A percentile compares a stretch with the other conserved stretches of the same genome.
Conservation (phyloP, 2,113 vertebrate genomes). For the Danio rerio region GRCz12tu NC_133193.1:3461001-3461500, state of each 20-base stretch:
- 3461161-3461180: not conserved
- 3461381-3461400: no score
- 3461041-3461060: constrained; percentile 42
- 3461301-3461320: no score
- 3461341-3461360: no score
- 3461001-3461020: not conserved
- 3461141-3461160: constrained; percentile 33
- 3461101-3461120: constrained; percentile 32
- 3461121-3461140: not conserved
- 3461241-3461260: not conserved
- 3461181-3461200: constrained; percentile 3
- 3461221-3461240: not conserved
- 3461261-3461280: no score
- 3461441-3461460: no score
- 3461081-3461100: constrained; percentile 48
- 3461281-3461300: no score
- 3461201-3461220: not conserved
- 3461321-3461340: no score
- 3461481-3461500: no score
- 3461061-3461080: constrained; percentile 22
- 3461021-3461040: constrained; percentile 38
- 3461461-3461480: no score
- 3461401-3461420: no score
- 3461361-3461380: no score
- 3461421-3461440: no score